Conservation (phyloP, 2,113 vertebrate species). For the Aphelocoma coerulescens region DNA sequence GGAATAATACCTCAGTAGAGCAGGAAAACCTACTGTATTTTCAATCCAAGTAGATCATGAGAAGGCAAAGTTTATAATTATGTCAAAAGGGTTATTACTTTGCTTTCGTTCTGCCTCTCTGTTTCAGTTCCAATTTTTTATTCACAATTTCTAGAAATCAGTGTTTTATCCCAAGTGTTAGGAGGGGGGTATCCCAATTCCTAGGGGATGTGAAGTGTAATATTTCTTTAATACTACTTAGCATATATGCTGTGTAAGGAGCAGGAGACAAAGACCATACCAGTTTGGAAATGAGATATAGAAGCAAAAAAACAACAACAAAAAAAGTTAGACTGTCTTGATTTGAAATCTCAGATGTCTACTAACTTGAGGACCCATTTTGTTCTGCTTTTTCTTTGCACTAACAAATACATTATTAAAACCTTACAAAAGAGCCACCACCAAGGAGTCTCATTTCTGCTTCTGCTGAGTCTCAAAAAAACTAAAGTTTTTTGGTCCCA, state of each 20-base stretch:
- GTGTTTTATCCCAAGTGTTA: not conserved
- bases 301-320: not conserved
- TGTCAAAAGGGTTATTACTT: not conserved
- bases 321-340: not conserved
- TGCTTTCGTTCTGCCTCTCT: not conserved
- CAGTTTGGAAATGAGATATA: not conserved
- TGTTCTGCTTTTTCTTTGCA: not conserved
- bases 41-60: not conserved
- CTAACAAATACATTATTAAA: not conserved
- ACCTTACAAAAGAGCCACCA: not conserved
- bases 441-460: not conserved
- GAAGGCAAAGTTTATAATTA: not conserved
- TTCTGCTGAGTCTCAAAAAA: not conserved
- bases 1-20: not conserved
- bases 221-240: not conserved
- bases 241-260: not conserved
- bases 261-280: not conserved
- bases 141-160: not conserved
- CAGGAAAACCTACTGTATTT: not conserved
- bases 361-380: not conserved
- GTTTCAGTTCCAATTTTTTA: not conserved
- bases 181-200: not conserved
- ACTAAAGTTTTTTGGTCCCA: not conserved
- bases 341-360: not conserved
- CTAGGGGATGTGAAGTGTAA: not conserved